These are phyloP conservation scores for Falco berigora DNA, from an alignment of 2,797 vertebrate species.

Conservation along the genomic window DNA sequence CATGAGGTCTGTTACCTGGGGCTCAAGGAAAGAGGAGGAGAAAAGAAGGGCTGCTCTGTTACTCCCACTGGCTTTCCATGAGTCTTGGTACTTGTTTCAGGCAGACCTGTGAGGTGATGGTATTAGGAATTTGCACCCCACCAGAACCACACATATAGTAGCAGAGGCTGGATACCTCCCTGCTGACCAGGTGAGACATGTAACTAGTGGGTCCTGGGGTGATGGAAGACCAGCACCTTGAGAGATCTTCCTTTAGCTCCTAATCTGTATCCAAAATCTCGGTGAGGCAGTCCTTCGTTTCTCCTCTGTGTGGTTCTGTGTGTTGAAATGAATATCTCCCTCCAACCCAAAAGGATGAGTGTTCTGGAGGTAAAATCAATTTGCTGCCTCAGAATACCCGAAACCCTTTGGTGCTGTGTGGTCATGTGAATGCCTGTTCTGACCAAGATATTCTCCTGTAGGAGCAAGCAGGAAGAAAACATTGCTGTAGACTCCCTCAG, in stretches of 20 bases:
- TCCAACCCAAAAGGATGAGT: background rate
- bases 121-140: background rate
- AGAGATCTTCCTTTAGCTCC: background rate
- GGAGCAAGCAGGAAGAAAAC: background rate
- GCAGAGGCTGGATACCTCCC: background rate
- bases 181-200: background rate
- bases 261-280: background rate
- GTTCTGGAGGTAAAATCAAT: background rate
- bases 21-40: background rate
- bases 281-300: background rate
- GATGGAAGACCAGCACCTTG: background rate
- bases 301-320: background rate
- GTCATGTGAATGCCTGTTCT: background rate
- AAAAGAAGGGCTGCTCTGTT: background rate
- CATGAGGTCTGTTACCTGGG: background rate
- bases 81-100: background rate
- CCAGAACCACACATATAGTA: accelerated
- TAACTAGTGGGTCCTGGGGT: background rate
- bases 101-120: background rate
- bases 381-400: background rate
- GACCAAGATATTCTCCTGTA: background rate
- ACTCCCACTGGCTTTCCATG: background rate
- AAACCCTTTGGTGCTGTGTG: background rate
- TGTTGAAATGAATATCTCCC: background rate
- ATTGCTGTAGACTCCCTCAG: background rate